These are phyloP conservation scores for Pogonocherus hispidulus DNA, from an alignment of 2,888 invertebrate species.

Conservation along the genomic window DNA sequence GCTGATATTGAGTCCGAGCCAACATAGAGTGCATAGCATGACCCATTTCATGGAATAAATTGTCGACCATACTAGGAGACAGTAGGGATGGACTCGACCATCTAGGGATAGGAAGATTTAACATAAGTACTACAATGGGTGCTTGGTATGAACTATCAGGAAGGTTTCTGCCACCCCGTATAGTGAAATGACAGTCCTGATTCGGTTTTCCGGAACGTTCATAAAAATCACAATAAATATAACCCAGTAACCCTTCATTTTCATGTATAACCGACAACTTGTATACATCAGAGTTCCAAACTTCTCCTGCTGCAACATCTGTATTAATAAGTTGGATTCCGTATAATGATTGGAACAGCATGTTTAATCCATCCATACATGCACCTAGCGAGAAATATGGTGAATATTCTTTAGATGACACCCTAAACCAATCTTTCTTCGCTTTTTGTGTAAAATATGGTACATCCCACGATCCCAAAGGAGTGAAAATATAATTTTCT, in stretches of 20 bases:
- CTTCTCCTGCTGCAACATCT: constrained; percentile 82
- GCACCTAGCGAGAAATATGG: constrained; percentile 93
- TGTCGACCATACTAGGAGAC: constrained; percentile 89
- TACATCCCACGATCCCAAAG: constrained; percentile 86
- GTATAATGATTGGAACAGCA: constrained; percentile 86
- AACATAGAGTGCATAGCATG: constrained; percentile 99
- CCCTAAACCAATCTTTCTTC: constrained; percentile 79
- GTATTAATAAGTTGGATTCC: constrained; percentile 83
- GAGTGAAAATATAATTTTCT: constrained; percentile 52
- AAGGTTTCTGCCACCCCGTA: constrained; percentile 89
- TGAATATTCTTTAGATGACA: constrained; percentile 80
- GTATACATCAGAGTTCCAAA: constrained; percentile 82
- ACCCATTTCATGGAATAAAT: constrained; percentile 98
- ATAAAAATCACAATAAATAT: constrained; percentile 86
- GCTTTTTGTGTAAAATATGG: constrained; percentile 86
- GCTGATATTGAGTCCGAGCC: constrained; percentile 94
- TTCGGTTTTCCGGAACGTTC: constrained; percentile 92
- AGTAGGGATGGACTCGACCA: constrained; percentile 85
- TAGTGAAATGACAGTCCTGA: constrained; percentile 99
- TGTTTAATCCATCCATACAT: constrained; percentile 97
- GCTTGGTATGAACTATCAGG: constrained; percentile 88
- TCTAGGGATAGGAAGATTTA: constrained; percentile 85
- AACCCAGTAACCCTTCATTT: constrained; percentile 84
- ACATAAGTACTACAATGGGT: constrained; percentile 93
- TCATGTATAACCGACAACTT: constrained; percentile 93